phyloP scores from a whole-genome alignment of 2,797 vertebrate genomes.

The Myotis myotis region DNA sequence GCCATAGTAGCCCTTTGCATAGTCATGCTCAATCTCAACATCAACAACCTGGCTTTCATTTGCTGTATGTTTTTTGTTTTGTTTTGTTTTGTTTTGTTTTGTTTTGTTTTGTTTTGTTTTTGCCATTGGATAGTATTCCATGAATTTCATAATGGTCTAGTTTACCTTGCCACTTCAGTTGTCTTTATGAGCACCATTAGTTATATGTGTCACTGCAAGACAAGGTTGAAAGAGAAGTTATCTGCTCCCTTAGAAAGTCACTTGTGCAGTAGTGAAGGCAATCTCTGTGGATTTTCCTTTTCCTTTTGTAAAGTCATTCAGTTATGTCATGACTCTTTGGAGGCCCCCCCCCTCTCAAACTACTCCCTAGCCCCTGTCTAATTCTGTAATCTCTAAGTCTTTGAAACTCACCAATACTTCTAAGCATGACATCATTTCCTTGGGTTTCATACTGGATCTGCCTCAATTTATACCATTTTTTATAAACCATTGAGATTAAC shows the following conservation, averaged over 20 bases:
- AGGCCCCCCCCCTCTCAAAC: background rate
- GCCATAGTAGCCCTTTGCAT: accelerated
- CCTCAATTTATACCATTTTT: background rate
- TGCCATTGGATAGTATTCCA: background rate
- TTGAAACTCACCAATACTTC: background rate
- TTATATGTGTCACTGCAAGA: background rate
- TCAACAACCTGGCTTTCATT: background rate
- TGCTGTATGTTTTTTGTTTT: background rate
- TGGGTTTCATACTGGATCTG: background rate
- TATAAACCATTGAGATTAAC: background rate
- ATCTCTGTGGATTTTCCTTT: background rate
- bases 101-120: background rate
- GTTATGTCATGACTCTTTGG: background rate
- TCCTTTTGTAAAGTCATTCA: background rate
- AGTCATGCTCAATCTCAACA: background rate
- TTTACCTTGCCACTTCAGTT: background rate
- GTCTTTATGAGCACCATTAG: background rate
- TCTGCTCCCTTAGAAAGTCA: background rate
- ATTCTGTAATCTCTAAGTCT: background rate
- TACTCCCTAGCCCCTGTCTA: background rate
- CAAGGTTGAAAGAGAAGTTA: background rate
- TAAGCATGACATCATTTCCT: background rate
- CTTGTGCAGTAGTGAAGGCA: background rate
- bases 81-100: background rate
- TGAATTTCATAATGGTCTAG: background rate